These are phyloP conservation scores for Periphyllus acericola DNA, from an alignment of 2,888 invertebrate species.

Conservation along the genomic window DNA sequence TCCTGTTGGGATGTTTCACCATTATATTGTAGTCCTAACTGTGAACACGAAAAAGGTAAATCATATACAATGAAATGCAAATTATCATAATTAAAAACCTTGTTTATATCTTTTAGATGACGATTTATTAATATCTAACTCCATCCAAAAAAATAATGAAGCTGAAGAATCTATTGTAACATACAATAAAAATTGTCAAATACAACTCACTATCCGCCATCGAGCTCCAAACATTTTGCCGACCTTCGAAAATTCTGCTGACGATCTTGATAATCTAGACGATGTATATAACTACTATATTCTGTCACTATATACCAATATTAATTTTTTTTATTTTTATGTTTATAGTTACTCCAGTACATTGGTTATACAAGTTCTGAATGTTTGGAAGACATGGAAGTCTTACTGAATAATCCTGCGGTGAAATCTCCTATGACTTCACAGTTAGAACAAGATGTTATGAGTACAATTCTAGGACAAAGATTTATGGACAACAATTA, in stretches of 20 bases:
- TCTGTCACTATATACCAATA: constrained; percentile 3
- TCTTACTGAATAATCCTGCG: constrained; percentile 82
- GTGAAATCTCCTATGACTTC: constrained; percentile 76
- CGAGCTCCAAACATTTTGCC: constrained; percentile 82
- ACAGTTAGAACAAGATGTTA: constrained; percentile 85
- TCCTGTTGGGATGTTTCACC: constrained; percentile 96
- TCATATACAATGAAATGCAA: neutral
- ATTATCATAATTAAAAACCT: neutral
- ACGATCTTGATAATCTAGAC: constrained; percentile 90
- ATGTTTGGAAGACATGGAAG: constrained; percentile 76
- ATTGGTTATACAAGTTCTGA: constrained; percentile 93
- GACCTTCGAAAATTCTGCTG: constrained; percentile 81
- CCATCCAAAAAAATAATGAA: constrained; percentile 33
- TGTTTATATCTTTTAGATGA: constrained; percentile 1
- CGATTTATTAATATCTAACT: neutral
- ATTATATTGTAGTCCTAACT: constrained; percentile 80
- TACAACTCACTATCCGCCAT: constrained; percentile 77
- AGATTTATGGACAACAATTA: constrained; percentile 85
- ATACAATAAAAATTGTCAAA: constrained; percentile 62
- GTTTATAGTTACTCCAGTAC: constrained; percentile 81
- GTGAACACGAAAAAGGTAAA: neutral
- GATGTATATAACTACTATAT: constrained; percentile 74
- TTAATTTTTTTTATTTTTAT: constrained; percentile 17
- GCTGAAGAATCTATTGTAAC: constrained; percentile 53
- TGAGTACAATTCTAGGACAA: constrained; percentile 85